A percentile compares a stretch with the other conserved stretches of the same genome.
phyloP scores from a whole-genome alignment of 2,888 invertebrate genomes.

The Catonia carolina region DNA sequence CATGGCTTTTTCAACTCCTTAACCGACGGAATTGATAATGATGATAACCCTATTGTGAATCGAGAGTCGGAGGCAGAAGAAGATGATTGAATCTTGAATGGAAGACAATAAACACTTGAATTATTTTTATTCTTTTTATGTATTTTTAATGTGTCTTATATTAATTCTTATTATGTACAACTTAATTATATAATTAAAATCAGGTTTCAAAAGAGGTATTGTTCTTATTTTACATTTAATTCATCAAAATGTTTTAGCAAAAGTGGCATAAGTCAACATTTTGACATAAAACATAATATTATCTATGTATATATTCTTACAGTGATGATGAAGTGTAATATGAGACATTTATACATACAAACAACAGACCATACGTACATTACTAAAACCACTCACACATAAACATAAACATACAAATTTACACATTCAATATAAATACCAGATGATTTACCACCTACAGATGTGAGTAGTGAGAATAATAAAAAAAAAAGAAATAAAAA shows the following conservation, averaged over 20 bases:
- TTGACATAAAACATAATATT: too few relatives aligned
- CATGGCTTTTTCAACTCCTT: conserved; percentile 15
- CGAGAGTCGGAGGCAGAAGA: conserved; percentile 16
- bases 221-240: conserved; percentile 16
- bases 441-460: too few relatives aligned
- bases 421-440: too few relatives aligned
- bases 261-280: conserved; percentile 18
- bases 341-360: too few relatives aligned
- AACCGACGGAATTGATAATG: conserved; percentile 13
- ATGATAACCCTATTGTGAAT: conserved; percentile 14
- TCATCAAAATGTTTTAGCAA: conserved; percentile 4
- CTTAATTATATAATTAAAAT: conserved; percentile 6
- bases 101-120: conserved; percentile 10
- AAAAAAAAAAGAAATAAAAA: too few relatives aligned
- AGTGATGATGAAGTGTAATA: too few relatives aligned
- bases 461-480: too few relatives aligned
- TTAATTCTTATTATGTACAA: conserved; percentile 9
- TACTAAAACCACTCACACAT: too few relatives aligned
- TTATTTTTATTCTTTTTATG: conserved; percentile 1
- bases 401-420: too few relatives aligned
- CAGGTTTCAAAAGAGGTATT: conserved; percentile 9
- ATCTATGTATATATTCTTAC: too few relatives aligned
- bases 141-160: neutral
- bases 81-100: conserved; percentile 3
- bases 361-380: too few relatives aligned